Percentiles rank a stretch among this genome's conserved stretches.
Conservation (phyloP, 2,113 vertebrate genomes). For the Ploceus nigricollis region DNA sequence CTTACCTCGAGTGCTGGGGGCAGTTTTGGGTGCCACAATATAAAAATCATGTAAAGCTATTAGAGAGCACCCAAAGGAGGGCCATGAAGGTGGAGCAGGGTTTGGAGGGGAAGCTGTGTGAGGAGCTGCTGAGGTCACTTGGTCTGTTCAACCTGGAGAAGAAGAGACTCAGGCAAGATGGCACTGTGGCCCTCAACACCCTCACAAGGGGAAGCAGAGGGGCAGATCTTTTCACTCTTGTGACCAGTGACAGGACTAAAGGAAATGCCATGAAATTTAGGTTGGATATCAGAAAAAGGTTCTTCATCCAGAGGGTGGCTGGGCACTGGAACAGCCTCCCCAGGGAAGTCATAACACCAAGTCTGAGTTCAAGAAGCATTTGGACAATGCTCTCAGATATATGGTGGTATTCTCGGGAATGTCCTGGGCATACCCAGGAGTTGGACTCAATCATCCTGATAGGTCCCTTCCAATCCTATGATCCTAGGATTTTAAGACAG, state of each 20-base stretch:
- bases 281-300: neutral
- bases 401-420: neutral
- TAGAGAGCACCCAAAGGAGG: neutral
- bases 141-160: neutral
- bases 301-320: neutral
- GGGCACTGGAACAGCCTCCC: neutral
- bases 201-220: neutral
- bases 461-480: neutral
- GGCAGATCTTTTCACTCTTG: neutral
- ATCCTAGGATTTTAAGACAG: neutral
- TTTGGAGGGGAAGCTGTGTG: neutral
- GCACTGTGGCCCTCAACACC: neutral
- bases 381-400: neutral
- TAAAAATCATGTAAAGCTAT: neutral
- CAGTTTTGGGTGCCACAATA: rapidly evolving
- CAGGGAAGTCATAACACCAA: neutral
- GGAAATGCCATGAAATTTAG: neutral
- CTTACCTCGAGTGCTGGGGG: neutral
- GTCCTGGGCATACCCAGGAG: neutral
- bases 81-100: neutral
- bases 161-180: no score
- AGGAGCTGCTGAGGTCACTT: neutral
- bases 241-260: neutral
- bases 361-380: neutral
- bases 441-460: neutral